Base-by-base conservation (phyloP, 2,888 invertebrate species). In the Pomacea canaliculata region DNA sequence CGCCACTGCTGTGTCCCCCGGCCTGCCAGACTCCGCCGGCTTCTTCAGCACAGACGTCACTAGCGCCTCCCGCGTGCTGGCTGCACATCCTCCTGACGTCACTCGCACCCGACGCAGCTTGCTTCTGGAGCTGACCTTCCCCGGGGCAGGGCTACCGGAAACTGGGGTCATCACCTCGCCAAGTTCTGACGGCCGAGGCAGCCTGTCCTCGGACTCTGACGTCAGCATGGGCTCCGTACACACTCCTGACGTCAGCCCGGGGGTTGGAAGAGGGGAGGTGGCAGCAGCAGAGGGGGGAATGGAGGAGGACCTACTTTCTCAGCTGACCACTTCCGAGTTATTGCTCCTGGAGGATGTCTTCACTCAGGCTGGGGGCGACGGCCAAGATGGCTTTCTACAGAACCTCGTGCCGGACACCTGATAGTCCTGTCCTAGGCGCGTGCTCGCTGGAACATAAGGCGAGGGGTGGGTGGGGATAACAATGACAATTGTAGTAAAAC, bases 191-290 rank as follows among this genome's bases (percentile, higher is more conserved):
- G 69, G 74, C 18, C 74, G 74, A 3, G 62, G 62, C 49, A 74
- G 74, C 74, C 60, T 69, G 18, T 69, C 74, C 27, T 74, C 74
- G 10, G 68, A 59, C 51, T 74, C 74, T 59, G 74, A 74, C 74
- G 49, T 69, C 69, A 74, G 74, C 63, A 27, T 46, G n/a, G 10
- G 4, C 23, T 63, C 16, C 27, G 63, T 16, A 8, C 68, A 68
- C 23, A 12, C 27, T 4, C 12, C 23, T 37, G 68, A 68, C 48
- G 5, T 68, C 37, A 4, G 48, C 37, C 12, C 68, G 13, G 27
- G 27, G 37, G 4, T 46, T 2, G 68, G 23, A 5, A 19, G 10
- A 12, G 16, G 19, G 27, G 48, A 23, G 60, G 51, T 4, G 19
- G 67, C 19, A 62, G 49, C 7, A 7, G 46, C 60, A 56, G 63